Percentiles rank a stretch among this genome's conserved stretches.
Evolutionary conservation across 2,888 invertebrate genomes (phyloP).

Genomic region (Scelioninae gen. 2): DNA sequence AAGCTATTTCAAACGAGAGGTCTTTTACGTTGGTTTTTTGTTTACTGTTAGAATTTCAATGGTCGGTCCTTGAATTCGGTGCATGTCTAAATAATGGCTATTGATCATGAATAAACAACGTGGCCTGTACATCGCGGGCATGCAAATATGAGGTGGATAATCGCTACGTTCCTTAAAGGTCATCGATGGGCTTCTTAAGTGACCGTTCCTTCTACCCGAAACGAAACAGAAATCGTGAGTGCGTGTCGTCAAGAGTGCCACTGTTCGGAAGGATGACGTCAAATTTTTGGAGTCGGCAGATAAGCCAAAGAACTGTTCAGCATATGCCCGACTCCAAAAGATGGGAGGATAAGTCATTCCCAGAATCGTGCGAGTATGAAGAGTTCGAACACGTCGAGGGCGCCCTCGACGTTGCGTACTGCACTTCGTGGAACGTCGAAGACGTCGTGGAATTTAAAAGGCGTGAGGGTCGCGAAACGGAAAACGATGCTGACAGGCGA

Average conservation of each 20-base stretch:
- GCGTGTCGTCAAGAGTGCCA: conserved; percentile 52
- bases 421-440: conserved; percentile 66
- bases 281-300: conserved; percentile 64
- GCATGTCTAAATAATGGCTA: not conserved
- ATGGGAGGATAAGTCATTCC: conserved; percentile 48
- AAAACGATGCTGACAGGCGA: conserved; percentile 40
- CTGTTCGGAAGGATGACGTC: conserved; percentile 68
- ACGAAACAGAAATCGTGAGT: conserved; percentile 32
- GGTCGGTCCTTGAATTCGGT: not conserved
- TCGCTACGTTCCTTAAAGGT: not conserved
- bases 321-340: conserved; percentile 33
- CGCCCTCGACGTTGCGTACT: conserved; percentile 56
- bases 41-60: not conserved
- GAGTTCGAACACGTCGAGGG: conserved; percentile 47
- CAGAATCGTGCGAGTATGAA: conserved; percentile 46
- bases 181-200: conserved; percentile 39
- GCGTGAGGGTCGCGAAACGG: conserved; percentile 49
- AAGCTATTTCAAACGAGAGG: too few species aligned
- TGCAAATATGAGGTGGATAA: not conserved
- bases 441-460: conserved; percentile 61
- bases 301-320: conserved; percentile 59
- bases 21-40: too few species aligned
- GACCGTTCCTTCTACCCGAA: conserved; percentile 13
- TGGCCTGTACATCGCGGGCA: too few species aligned
- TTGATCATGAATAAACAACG: not conserved